Evolutionary conservation across 2,113 vertebrate species (phyloP), one percentile per base, ranked within the genome.

Genomic region (Haemorhous mexicanus): DNA sequence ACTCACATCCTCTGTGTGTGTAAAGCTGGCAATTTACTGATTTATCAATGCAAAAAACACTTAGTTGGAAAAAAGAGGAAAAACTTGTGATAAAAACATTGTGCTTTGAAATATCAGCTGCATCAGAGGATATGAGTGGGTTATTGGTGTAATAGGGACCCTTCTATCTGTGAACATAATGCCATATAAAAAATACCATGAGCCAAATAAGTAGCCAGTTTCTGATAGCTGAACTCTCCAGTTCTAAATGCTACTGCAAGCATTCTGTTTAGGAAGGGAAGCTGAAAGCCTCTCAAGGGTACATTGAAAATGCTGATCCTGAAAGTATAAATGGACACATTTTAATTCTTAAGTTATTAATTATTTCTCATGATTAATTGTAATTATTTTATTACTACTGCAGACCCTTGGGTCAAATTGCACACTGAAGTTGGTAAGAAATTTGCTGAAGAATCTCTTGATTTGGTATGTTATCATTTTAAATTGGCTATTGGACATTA

Each of bases 31-130:
- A 93, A 79, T 96, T 97, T 94, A 94, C 79, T 95, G 89, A 92
- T 89, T 94, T 95, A 74, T 96, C 94, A 91, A 50, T 89, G 81
- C 94, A 94, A 87, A 44, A 77, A 70, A 5, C 86, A 91, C 92
- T 93, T 94, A 88, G 91, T 84, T 91, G 90, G 96, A 91, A 96
- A 97, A 91, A 92, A 72, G 32, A 70, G 64, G 74, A 59, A 79
- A 90, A 90, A 74, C 82, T 95, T 62, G 41, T 44, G 63, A 92
- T 96, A 68, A 91, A 87, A 62, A 68, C 56, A 72, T 59, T 84
- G 88, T 79, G 87, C 88, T 98, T 96, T 91, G 92, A 96, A 97
- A 97, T 97, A 87, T 63, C 95, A 96, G 82, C 47, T 58, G 58
- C 52, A 37, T 92, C 69, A 39, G 24, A 64, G 64, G 84, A 68